phyloP scores from a whole-genome alignment of 2,888 invertebrate species.

The Cyrtodaria siliqua region DNA sequence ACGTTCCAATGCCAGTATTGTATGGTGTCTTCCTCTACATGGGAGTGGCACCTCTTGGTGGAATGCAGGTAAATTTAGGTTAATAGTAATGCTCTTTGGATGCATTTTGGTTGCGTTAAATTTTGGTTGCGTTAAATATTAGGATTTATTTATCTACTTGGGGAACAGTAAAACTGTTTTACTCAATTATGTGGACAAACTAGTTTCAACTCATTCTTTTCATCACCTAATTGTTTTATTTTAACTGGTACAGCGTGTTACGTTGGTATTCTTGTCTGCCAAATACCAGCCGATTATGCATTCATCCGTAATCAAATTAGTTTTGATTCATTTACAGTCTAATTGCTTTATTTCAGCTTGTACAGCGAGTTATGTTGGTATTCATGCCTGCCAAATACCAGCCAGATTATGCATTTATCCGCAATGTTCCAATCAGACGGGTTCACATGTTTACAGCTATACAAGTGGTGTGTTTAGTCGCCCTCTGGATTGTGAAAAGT shows the following conservation, averaged over 20 bases:
- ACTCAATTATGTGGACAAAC: no score
- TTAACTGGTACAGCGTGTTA: slow-evolving; percentile 97
- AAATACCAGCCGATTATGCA: slow-evolving; percentile 99
- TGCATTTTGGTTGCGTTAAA: no score
- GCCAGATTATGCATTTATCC: slow-evolving; percentile 98
- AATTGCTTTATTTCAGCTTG: slow-evolving; percentile 91
- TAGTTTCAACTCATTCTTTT: no score
- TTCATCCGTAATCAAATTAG: slow-evolving; percentile 98
- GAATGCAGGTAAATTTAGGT: slow-evolving; percentile 90
- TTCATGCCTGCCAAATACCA: slow-evolving; percentile 99
- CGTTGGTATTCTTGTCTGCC: slow-evolving; percentile 98
- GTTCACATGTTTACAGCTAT: slow-evolving; percentile 86
- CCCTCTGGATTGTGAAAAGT: slow-evolving; percentile 88
- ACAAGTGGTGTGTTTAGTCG: slow-evolving; percentile 84
- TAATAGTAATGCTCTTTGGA: no score
- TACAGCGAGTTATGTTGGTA: slow-evolving; percentile 97
- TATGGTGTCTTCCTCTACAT: slow-evolving; percentile 99
- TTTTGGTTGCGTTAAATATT: no score
- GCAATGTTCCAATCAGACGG: slow-evolving; percentile 97
- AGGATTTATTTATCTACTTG: no score
- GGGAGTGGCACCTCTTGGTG: slow-evolving; percentile 98
- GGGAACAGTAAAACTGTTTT: no score
- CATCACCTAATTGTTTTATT: no score
- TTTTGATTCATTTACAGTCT: no score
- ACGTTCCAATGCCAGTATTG: slow-evolving; percentile 98